These are phyloP conservation scores for Hemiscyllium ocellatum DNA, from an alignment of 2,113 vertebrate genomes.

Conservation along the genomic window DNA sequence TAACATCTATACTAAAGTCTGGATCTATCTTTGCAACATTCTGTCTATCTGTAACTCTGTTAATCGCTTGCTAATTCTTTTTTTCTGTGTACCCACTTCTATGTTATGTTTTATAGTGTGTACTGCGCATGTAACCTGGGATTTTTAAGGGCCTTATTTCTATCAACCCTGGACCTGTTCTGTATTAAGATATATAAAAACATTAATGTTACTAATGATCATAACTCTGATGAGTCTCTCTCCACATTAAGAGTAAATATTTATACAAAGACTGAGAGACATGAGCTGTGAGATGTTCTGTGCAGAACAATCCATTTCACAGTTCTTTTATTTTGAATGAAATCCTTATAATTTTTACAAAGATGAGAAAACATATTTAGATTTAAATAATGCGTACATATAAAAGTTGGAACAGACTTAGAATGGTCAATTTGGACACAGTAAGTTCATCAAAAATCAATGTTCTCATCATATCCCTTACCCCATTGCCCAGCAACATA, in stretches of 20 bases:
- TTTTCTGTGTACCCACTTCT: not conserved
- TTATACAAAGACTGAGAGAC: not conserved
- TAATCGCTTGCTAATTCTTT: not conserved
- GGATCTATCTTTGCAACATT: not conserved
- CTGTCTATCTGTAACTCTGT: not conserved
- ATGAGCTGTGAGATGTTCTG: not conserved
- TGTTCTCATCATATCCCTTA: not conserved
- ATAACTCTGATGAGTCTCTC: not conserved
- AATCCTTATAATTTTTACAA: not conserved
- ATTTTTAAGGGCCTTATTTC: not conserved
- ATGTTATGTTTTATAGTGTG: slow-evolving; percentile 1
- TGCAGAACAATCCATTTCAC: not conserved
- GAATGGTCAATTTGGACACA: not conserved
- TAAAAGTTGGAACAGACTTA: not conserved
- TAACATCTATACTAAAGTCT: not conserved
- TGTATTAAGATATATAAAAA: slow-evolving; percentile 24
- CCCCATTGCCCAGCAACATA: not conserved
- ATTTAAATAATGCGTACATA: not conserved
- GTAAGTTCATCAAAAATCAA: not conserved
- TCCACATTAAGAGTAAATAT: not conserved
- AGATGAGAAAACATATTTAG: not conserved
- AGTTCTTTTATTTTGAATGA: not conserved
- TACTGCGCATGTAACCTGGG: not conserved
- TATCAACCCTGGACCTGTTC: slow-evolving; percentile 19
- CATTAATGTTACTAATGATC: slow-evolving; percentile 1